phyloP scores from a whole-genome alignment of 2,113 vertebrate genomes.

The Kryptolebias marmoratus region DNA sequence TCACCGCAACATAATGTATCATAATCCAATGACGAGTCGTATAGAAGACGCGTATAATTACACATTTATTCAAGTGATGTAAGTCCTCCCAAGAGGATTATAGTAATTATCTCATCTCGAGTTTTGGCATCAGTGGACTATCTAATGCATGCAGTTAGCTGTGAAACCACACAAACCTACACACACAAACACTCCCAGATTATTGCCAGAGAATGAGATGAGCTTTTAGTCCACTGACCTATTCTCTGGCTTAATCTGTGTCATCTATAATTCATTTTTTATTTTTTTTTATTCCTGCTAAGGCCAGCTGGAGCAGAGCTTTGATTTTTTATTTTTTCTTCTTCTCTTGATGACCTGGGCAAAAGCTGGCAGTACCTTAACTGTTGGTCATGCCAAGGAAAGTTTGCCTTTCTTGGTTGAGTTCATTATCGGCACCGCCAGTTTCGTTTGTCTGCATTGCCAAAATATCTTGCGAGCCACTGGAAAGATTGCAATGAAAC shows the following conservation, averaged over 20 bases:
- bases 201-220: conserved; percentile 55
- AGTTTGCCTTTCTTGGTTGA: neutral
- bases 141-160: conserved; percentile 37
- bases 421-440: neutral
- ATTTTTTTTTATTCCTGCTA: neutral
- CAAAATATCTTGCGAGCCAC: too few relatives aligned
- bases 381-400: neutral
- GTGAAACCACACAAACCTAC: conserved; percentile 22
- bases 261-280: conserved; percentile 51
- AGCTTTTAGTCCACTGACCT: conserved; percentile 65
- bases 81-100: conserved; percentile 56
- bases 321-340: neutral
- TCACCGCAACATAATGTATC: neutral
- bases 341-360: neutral
- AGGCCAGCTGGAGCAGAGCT: conserved; percentile 2
- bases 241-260: conserved; percentile 66
- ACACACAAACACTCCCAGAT: conserved; percentile 36
- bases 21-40: neutral
- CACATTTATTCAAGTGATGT: conserved; percentile 51
- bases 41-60: conserved; percentile 1
- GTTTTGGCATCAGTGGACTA: conserved; percentile 45
- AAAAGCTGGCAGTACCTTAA: neutral
- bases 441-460: neutral
- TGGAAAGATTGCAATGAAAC: neutral
- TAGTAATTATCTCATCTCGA: conserved; percentile 46